These are phyloP conservation scores for Zaprionus lachaisei DNA, from an alignment of 1,140 invertebrate genomes.

Conservation along the genomic window DNA sequence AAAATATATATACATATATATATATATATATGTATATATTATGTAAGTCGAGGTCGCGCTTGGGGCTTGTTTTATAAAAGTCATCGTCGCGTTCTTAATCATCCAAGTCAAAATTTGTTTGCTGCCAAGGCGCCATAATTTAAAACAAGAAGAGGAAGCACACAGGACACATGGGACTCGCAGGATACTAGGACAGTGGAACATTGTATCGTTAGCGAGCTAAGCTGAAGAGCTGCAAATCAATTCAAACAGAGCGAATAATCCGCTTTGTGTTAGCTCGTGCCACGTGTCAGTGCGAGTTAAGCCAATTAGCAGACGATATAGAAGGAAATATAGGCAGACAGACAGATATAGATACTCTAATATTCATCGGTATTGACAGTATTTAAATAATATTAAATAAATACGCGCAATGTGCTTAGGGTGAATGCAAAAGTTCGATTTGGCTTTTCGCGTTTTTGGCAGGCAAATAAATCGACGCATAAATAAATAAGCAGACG, in stretches of 20 bases:
- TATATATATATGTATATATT: not conserved
- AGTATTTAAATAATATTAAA: constrained; percentile 35
- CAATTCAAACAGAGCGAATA: constrained; percentile 23
- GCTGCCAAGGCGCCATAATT: not conserved
- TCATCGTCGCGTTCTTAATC: constrained; percentile 8
- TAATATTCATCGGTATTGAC: constrained; percentile 8
- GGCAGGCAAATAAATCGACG: constrained; percentile 58
- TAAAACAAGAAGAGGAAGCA: not conserved
- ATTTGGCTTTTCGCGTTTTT: constrained; percentile 2
- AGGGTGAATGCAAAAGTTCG: constrained; percentile 16
- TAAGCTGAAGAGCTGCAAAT: constrained; percentile 4
- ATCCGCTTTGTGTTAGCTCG: constrained; percentile 30
- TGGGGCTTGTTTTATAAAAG: not conserved
- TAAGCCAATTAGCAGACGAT: constrained; percentile 40
- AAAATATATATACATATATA: not conserved
- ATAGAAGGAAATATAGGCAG: not conserved
- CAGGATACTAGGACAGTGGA: not conserved
- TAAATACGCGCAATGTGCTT: constrained; percentile 7
- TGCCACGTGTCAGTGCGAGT: constrained; percentile 27
- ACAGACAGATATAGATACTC: not conserved
- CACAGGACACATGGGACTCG: not conserved
- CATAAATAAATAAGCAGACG: constrained; percentile 71
- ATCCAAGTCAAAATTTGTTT: constrained; percentile 1
- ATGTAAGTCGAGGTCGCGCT: not conserved
- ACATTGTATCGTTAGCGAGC: not conserved